A percentile compares a stretch with the other conserved stretches of the same genome.
These are phyloP conservation scores for Rhinopithecus roxellana DNA, from an alignment of 2,113 vertebrate species.

Conservation along the genomic window DNA sequence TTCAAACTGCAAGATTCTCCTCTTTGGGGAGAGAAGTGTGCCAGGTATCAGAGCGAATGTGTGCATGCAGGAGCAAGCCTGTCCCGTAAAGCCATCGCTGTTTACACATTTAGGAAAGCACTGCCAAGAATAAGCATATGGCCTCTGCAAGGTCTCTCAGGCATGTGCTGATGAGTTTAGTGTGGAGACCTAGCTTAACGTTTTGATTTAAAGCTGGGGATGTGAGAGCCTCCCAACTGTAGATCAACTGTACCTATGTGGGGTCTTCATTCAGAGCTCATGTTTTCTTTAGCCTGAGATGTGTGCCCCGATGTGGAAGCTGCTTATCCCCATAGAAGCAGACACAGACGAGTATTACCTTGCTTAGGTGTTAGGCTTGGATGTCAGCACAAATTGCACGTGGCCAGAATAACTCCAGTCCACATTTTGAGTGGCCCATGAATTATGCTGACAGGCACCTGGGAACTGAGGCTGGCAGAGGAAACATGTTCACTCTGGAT, in stretches of 20 bases:
- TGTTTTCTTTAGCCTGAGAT: neutral
- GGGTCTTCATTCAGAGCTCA: neutral
- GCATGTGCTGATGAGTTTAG: neutral
- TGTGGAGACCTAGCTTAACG: neutral
- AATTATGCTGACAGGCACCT: neutral
- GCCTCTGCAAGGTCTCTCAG: neutral
- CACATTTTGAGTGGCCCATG: neutral
- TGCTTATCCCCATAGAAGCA: fast-evolving
- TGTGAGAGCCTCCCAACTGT: neutral
- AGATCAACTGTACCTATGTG: neutral
- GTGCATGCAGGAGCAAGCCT: neutral
- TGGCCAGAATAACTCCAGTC: neutral
- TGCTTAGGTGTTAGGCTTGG: neutral
- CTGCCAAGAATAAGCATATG: neutral
- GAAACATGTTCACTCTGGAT: neutral
- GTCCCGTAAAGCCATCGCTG: neutral
- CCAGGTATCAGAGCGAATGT: fast-evolving
- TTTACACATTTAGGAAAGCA: neutral
- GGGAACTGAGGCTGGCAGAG: neutral
- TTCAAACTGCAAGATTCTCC: neutral
- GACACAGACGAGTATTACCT: neutral
- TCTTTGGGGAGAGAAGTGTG: neutral
- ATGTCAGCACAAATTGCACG: neutral
- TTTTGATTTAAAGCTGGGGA: neutral
- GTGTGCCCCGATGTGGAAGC: neutral